A percentile compares a stretch with the other conserved stretches of the same genome.
Evolutionary conservation across 2,888 invertebrate species (phyloP).

Genomic region (Hanleya hanleyi): DNA sequence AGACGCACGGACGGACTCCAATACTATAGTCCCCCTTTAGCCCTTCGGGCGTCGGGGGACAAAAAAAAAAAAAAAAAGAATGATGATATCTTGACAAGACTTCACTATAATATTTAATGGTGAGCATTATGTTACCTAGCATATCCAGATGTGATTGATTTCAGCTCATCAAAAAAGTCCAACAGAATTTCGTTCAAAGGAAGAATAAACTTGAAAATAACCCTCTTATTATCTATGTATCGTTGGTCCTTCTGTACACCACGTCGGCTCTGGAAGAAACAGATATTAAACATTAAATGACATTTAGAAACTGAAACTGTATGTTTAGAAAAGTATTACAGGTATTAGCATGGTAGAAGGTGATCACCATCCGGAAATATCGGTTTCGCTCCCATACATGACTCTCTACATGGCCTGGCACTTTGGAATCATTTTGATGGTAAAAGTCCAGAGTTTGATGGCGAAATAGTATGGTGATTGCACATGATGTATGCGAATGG

Average conservation of each 20-base stretch:
- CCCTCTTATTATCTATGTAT: slow-evolving; percentile 87
- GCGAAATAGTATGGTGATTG: too few relatives aligned
- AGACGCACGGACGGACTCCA: background rate
- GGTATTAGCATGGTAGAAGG: too few relatives aligned
- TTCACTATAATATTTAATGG: background rate
- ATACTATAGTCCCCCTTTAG: background rate
- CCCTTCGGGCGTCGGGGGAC: too few relatives aligned
- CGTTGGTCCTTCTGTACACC: slow-evolving; percentile 81
- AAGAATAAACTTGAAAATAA: slow-evolving; percentile 87
- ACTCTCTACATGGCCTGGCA: too few relatives aligned
- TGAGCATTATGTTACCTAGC: slow-evolving; percentile 81
- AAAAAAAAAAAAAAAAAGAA: background rate
- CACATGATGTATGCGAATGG: too few relatives aligned
- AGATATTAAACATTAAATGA: background rate
- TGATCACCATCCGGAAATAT: too few relatives aligned
- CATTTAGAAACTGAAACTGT: too few relatives aligned
- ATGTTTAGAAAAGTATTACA: too few relatives aligned
- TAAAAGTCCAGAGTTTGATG: too few relatives aligned
- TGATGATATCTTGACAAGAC: background rate
- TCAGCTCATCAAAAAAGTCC: slow-evolving; percentile 95
- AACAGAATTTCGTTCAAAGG: slow-evolving; percentile 95
- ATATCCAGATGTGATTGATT: slow-evolving; percentile 93
- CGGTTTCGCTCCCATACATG: too few relatives aligned
- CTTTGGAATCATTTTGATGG: too few relatives aligned
- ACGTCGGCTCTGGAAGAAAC: slow-evolving; percentile 52